phyloP scores from a whole-genome alignment of 2,888 invertebrate species.

The Dasysyrphus albostriatus region DNA sequence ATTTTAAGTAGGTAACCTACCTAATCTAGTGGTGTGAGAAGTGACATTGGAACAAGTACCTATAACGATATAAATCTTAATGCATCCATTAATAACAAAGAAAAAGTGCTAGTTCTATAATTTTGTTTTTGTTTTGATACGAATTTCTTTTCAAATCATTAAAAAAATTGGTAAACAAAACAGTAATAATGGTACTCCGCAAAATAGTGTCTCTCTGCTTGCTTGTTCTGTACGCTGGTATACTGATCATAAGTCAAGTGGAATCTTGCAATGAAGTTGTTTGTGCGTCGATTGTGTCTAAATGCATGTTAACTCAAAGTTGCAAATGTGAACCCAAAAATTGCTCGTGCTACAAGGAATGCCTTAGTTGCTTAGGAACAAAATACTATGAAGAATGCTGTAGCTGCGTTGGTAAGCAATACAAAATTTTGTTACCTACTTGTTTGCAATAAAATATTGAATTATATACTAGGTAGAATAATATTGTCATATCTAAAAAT shows the following conservation, averaged over 20 bases:
- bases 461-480: not conserved
- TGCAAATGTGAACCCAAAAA: slow-evolving; percentile 97
- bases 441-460: not conserved
- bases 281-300: slow-evolving; percentile 97
- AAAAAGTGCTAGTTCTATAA: slow-evolving; percentile 8
- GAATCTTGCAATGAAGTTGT: slow-evolving; percentile 94
- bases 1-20: slow-evolving; percentile 11
- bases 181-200: slow-evolving; percentile 62
- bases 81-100: not conserved
- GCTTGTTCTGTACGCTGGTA: slow-evolving; percentile 78
- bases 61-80: not conserved
- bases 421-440: not conserved
- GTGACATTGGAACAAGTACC: slow-evolving; percentile 3
- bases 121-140: slow-evolving; percentile 11
- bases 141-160: not conserved
- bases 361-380: slow-evolving; percentile 93
- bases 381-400: slow-evolving; percentile 96
- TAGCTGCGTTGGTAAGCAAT: slow-evolving; percentile 95
- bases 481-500: not conserved
- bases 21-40: not conserved
- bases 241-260: slow-evolving; percentile 79
- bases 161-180: slow-evolving; percentile 25
- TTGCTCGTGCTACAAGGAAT: slow-evolving; percentile 97
- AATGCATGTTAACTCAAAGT: slow-evolving; percentile 97
- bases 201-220: slow-evolving; percentile 54